A percentile compares a stretch with the other conserved stretches of the same genome.
Conservation (phyloP, 2,888 invertebrate genomes). For the Hedychridium roseum region DNA sequence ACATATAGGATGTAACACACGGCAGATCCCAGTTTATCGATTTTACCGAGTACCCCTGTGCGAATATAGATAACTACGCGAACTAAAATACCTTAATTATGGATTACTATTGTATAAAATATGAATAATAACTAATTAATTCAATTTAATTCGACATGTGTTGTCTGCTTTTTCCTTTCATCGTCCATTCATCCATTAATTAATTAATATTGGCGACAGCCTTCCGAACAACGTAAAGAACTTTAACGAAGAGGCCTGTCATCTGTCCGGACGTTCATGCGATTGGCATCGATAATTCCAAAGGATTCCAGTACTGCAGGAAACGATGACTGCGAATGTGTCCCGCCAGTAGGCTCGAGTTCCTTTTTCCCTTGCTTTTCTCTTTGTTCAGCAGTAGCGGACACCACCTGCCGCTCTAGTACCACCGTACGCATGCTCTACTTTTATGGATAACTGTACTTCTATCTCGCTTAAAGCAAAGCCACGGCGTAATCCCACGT, state of each 20-base stretch:
- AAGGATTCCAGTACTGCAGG: too few relatives aligned
- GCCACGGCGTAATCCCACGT: constrained; percentile 27
- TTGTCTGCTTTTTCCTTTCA: constrained; percentile 10
- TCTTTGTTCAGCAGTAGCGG: constrained; percentile 45
- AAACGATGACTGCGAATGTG: constrained; percentile 2
- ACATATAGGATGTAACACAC: constrained; percentile 42
- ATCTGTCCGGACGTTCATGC: neutral
- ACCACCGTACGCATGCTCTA: constrained; percentile 45
- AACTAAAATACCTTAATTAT: constrained; percentile 63
- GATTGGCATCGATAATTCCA: neutral
- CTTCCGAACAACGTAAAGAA: constrained; percentile 12
- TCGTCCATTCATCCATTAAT: constrained; percentile 7
- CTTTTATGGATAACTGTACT: constrained; percentile 51
- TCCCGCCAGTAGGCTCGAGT: constrained; percentile 28
- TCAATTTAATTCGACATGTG: constrained; percentile 50
- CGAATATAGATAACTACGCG: constrained; percentile 57
- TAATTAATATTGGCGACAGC: neutral
- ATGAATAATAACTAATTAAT: constrained; percentile 63
- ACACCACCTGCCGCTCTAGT: constrained; percentile 48
- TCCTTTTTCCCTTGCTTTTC: constrained; percentile 29
- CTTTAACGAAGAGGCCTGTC: constrained; percentile 1
- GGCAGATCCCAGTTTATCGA: constrained; percentile 46
- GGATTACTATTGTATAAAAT: constrained; percentile 63
- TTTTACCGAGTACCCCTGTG: constrained; percentile 55
- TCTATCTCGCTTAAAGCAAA: constrained; percentile 41